Percentiles rank a stretch among this genome's conserved stretches.
Conservation (phyloP, 2,113 vertebrate species). For the Channa argus region DNA sequence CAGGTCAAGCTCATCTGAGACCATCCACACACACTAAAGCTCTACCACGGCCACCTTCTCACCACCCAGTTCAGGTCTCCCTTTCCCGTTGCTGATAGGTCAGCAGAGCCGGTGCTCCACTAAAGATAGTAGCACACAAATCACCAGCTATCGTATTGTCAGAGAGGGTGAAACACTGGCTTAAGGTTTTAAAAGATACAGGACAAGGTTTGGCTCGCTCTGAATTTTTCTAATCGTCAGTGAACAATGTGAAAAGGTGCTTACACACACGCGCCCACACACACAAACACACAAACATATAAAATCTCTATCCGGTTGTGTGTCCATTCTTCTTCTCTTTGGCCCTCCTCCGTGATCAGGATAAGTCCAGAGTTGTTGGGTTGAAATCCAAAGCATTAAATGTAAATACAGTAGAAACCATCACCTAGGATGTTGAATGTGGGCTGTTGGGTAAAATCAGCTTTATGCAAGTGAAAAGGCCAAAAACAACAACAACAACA, state of each 20-base stretch:
- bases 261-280: background rate
- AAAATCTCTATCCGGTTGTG: background rate
- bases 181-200: conserved; percentile 20
- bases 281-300: background rate
- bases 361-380: conserved; percentile 7
- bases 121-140: conserved; percentile 71
- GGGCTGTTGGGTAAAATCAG: conserved; percentile 21
- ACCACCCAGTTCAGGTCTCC: conserved; percentile 34
- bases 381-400: conserved; percentile 30
- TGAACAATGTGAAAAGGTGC: conserved; percentile 21
- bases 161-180: conserved; percentile 31
- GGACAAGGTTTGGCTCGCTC: conserved; percentile 35
- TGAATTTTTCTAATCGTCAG: conserved; percentile 10
- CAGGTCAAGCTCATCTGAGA: conserved; percentile 65
- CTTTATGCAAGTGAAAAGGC: background rate
- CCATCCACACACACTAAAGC: conserved; percentile 20
- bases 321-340: background rate
- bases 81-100: conserved; percentile 49
- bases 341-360: conserved; percentile 5
- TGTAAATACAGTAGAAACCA: conserved; percentile 24
- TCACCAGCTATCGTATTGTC: conserved; percentile 62
- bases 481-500: too few relatives aligned
- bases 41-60: conserved; percentile 26
- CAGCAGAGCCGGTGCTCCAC: conserved; percentile 45
- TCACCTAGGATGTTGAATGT: conserved; percentile 23